These are phyloP conservation scores for Carabus problematicus DNA, from an alignment of 2,888 invertebrate genomes.

Conservation along the genomic window DNA sequence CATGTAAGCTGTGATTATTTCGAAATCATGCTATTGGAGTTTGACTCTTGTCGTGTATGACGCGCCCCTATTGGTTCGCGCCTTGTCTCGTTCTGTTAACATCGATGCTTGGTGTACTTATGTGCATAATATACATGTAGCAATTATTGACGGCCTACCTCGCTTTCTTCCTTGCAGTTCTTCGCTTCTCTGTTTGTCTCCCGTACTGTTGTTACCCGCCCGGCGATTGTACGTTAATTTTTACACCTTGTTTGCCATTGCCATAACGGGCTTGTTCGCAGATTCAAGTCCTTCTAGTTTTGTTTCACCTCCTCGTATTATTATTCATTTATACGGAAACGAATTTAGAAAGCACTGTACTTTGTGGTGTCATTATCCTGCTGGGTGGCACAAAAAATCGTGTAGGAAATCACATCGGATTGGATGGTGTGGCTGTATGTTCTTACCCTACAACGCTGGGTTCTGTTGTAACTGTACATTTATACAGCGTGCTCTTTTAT, in stretches of 20 bases:
- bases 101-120: not conserved
- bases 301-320: no score
- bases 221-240: not conserved
- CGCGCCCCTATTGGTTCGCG: constrained; percentile 36
- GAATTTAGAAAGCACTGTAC: no score
- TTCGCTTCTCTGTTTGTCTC: not conserved
- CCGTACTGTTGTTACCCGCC: not conserved
- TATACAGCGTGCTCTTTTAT: no score
- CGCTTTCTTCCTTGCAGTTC: not conserved
- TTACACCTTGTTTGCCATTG: not conserved
- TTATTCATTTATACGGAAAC: no score
- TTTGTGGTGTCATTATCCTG: no score
- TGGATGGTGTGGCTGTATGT: no score
- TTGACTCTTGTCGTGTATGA: constrained; percentile 33
- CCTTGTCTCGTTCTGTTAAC: constrained; percentile 1
- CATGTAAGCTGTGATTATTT: constrained; percentile 38
- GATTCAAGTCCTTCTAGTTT: not conserved
- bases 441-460: no score
- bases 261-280: not conserved
- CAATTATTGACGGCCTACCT: not conserved
- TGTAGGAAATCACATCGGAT: no score
- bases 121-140: not conserved
- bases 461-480: no score
- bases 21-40: constrained; percentile 43
- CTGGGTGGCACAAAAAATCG: no score